Conservation (phyloP, 2,113 vertebrate genomes). For the Grammomys dolichurus region DNA sequence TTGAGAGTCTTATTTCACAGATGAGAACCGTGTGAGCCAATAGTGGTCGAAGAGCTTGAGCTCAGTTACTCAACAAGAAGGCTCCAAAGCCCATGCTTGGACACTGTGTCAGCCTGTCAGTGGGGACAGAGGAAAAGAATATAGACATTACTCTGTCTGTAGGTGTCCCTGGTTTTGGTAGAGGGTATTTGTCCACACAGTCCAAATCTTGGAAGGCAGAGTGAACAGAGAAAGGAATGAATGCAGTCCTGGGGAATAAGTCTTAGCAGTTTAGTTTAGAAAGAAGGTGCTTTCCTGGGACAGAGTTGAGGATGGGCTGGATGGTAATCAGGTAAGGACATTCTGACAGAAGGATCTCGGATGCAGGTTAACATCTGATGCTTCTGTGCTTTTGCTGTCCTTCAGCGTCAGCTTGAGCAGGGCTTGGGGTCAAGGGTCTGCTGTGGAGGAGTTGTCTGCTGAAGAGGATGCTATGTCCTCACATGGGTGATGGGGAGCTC, state of each 20-base stretch:
- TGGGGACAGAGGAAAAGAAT: background rate
- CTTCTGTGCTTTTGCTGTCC: background rate
- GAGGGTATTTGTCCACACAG: background rate
- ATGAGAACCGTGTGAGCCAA: background rate
- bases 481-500: rapidly evolving
- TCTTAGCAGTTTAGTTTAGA: background rate
- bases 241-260: background rate
- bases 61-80: background rate
- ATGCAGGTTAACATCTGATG: background rate
- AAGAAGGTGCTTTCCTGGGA: background rate
- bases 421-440: background rate
- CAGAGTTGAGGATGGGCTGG: background rate
- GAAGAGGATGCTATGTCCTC: too few species aligned
- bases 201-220: background rate
- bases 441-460: background rate
- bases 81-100: background rate
- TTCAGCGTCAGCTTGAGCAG: background rate
- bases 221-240: background rate
- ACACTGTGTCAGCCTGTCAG: too few species aligned
- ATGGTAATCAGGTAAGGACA: background rate
- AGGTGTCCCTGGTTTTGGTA: background rate
- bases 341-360: background rate
- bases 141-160: too few species aligned
- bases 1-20: background rate
- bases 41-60: background rate